Evolutionary conservation across 2,113 vertebrate species (phyloP).

Genomic region (Dicrurus megarhynchus): DNA sequence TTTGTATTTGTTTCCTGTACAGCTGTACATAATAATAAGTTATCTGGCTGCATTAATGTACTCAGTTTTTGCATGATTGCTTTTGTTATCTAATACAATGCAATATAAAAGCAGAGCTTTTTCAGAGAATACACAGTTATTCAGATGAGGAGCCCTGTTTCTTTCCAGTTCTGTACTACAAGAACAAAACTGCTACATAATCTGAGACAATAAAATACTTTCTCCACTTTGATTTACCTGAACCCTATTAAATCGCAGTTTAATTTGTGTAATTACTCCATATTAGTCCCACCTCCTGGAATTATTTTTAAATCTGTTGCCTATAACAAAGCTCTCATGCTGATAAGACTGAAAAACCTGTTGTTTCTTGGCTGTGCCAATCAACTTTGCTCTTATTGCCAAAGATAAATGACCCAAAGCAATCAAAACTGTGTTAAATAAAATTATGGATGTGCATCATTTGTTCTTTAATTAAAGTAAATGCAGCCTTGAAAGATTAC

Average conservation of each 20-base stretch:
- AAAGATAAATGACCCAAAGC: slow-evolving; percentile 67
- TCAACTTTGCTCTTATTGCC: slow-evolving; percentile 35
- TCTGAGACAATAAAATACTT: slow-evolving; percentile 38
- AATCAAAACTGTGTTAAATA: slow-evolving; percentile 55
- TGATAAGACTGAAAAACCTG: slow-evolving; percentile 8
- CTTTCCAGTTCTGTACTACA: neutral
- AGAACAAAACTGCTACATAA: neutral
- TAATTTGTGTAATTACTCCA: neutral
- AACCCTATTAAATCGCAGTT: slow-evolving; percentile 42
- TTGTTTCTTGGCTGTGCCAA: slow-evolving; percentile 32
- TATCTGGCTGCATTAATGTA: slow-evolving; percentile 23
- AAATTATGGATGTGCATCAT: slow-evolving; percentile 52
- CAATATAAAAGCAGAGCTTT: neutral
- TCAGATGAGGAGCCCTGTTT: neutral
- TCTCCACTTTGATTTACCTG: slow-evolving; percentile 56
- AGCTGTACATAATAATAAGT: slow-evolving; percentile 19
- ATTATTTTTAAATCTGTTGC: neutral
- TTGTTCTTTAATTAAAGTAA: slow-evolving; percentile 68
- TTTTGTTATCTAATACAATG: slow-evolving; percentile 1
- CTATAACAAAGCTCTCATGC: slow-evolving; percentile 9
- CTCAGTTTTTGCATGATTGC: slow-evolving; percentile 15
- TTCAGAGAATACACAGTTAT: neutral
- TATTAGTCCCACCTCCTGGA: slow-evolving; percentile 27
- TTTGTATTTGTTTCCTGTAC: neutral
- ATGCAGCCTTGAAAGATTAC: slow-evolving; percentile 55